Percentiles rank a stretch among this genome's conserved stretches.
Evolutionary conservation across 2,113 vertebrate genomes (phyloP).

Genomic region (Rhombomys opimus): DNA sequence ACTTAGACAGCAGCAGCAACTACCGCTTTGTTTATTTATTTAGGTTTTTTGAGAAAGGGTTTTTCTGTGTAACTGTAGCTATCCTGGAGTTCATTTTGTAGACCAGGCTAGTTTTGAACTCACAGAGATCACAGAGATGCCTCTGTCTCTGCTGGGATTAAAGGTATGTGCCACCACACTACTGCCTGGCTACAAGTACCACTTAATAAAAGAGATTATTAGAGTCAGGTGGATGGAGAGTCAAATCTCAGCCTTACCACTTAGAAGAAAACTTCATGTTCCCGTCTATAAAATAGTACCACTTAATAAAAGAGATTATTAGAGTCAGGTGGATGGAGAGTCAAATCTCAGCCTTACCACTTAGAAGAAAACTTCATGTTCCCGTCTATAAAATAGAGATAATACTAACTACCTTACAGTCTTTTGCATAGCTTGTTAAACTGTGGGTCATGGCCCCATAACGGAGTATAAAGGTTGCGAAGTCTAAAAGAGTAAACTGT

Average conservation of each 20-base stretch:
- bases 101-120: no score
- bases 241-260: neutral
- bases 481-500: neutral
- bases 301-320: neutral
- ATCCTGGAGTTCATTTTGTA: no score
- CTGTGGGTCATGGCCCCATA: neutral
- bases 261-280: conserved; percentile 26
- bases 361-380: conserved; percentile 26
- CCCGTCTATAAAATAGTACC: conserved; percentile 33
- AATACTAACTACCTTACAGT: neutral
- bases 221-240: neutral
- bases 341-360: neutral
- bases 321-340: neutral
- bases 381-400: conserved; percentile 39
- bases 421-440: neutral
- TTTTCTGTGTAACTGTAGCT: no score
- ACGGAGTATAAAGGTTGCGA: neutral
- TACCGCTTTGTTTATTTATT: neutral
- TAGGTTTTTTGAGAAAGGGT: no score
- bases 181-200: no score
- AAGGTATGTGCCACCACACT: no score
- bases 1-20: neutral
- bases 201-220: neutral
- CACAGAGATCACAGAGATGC: no score
- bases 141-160: no score